Evolutionary conservation across 2,113 vertebrate species (phyloP), one percentile per base, ranked within the genome.

Genomic region (Sinocyclocheilus anshuiensis): DNA sequence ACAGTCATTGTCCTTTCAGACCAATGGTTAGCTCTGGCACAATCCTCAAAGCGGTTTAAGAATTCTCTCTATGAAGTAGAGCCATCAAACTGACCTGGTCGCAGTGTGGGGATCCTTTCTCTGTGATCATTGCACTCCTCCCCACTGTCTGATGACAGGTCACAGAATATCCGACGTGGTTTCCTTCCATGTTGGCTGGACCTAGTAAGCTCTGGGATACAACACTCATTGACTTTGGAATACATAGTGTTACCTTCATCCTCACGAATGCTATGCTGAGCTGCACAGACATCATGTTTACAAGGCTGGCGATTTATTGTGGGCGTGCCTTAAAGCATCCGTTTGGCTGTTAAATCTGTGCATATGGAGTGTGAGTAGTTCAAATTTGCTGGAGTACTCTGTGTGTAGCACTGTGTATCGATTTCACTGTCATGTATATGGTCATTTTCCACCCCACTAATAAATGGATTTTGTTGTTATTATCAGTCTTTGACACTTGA

Each of bases 41-140:
- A 69, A 48, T 61, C 26, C 20, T 76, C 71, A 36, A 86, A 86
- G 26, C 12, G 36, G 33, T 59, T 69, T 42, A 81, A 10, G 24
- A 76, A 65, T 42, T 81, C 78, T 5, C 10, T 81, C 85, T 36
- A 86, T 63, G 55, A 63, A 6, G 8, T 33, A 4, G 53, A 45
- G 59, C 78, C 85, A 81, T 86, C 67, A 86, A 80, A 81, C 67
- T 74, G 65, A 72, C 84, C 36, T 81, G 77, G 85, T 33, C 15
- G 15, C 2, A 81, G 11, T 1, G 55, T 86, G 12, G 53, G 65
- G 11, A 86, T 86, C 10, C 77, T 79, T 53, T 81, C 77, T 63
- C n/a, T 84, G 10, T 29, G n/a, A 12, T 6, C 9, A 11, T 1
- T 4, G 12, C 18, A 29, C 11, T 84, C 72, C 6, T 61, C 39